A percentile compares a stretch with the other conserved stretches of the same genome.
Conservation (phyloP, 2,888 invertebrate genomes). For the Tridacna gigas region DNA sequence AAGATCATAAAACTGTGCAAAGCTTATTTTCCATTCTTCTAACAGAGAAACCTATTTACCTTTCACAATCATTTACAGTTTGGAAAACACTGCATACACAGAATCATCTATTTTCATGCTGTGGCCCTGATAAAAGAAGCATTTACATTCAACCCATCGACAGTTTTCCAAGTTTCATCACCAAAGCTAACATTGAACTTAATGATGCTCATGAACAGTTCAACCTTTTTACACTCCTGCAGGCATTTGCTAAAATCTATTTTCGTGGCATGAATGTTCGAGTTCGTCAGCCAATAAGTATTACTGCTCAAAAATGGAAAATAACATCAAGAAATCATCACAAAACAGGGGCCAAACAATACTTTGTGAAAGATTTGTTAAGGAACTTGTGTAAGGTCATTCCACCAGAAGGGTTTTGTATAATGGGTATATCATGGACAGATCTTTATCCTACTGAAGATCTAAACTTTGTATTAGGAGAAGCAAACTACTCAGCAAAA, state of each 20-base stretch:
- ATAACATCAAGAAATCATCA: constrained; percentile 73
- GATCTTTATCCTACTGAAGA: constrained; percentile 82
- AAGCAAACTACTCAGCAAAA: constrained; percentile 71
- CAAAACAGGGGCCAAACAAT: constrained; percentile 77
- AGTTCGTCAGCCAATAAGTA: constrained; percentile 68
- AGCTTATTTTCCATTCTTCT: constrained; percentile 65
- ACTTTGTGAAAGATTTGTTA: constrained; percentile 76
- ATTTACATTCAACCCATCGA: constrained; percentile 81
- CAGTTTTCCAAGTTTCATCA: constrained; percentile 78
- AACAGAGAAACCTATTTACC: constrained; percentile 63
- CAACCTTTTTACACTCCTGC: constrained; percentile 72
- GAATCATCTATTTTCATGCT: constrained; percentile 66
- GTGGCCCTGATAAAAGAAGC: constrained; percentile 64
- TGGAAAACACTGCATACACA: constrained; percentile 76
- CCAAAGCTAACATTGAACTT: constrained; percentile 63
- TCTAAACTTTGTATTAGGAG: constrained; percentile 82
- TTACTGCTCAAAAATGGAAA: constrained; percentile 69
- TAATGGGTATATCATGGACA: constrained; percentile 82
- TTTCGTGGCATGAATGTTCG: constrained; percentile 76
- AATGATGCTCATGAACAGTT: constrained; percentile 48
- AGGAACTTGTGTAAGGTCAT: constrained; percentile 67
- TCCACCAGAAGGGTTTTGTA: constrained; percentile 78
- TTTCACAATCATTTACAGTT: constrained; percentile 76
- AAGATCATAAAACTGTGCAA: not conserved
- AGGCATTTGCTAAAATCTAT: constrained; percentile 76